Base-by-base conservation (phyloP, 1,140 invertebrate genomes). In the Papilio polytes region DNA sequence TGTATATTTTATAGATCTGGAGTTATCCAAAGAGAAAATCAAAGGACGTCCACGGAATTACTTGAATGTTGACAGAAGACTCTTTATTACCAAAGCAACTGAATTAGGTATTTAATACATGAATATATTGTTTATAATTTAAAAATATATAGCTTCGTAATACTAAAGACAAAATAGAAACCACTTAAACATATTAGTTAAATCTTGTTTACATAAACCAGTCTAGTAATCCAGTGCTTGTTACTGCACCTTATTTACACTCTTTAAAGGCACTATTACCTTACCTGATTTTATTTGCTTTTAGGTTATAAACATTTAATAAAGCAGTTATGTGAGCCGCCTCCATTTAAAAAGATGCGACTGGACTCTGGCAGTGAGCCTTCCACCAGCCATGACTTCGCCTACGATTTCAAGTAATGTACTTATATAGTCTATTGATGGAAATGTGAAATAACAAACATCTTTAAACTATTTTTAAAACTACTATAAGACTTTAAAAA, bases 241-340 rank as follows among this genome's bases (percentile, higher is more conserved):
- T 41, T 1, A 1, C 36, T 41, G 36, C 8, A 41, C 36, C 26
- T 1, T 26, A 26, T 1, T 26, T 26, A 26, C 1, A 26, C 26
- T 26, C 2, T 26, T 26, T 26, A n/a, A n/a, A n/a, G n/a, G n/a
- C n/a, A n/a, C n/a, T n/a, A n/a, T n/a, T n/a, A n/a, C n/a, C n/a
- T n/a, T n/a, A n/a, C n/a, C n/a, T 26, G 26, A 26, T 26, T 26
- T 26, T 26, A 26, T n/a, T 73, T 44, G n/a, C 81, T 85, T 83
- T 53, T 80, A 93, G 91, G 92, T 6, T 93, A 91, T 74, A 84
- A 88, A 74, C 85, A 91, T 53, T 83, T 89, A 31, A 81, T 91
- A 26, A 85, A 85, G n/a, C 77, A 86, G 80, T 82, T 15, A 83
- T 84, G 9, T 44, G 82, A 79, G 51, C 36, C 72, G 1, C 70